Base-by-base conservation (phyloP, 1,140 invertebrate species). In the Drosophila kurseongensis region DNA sequence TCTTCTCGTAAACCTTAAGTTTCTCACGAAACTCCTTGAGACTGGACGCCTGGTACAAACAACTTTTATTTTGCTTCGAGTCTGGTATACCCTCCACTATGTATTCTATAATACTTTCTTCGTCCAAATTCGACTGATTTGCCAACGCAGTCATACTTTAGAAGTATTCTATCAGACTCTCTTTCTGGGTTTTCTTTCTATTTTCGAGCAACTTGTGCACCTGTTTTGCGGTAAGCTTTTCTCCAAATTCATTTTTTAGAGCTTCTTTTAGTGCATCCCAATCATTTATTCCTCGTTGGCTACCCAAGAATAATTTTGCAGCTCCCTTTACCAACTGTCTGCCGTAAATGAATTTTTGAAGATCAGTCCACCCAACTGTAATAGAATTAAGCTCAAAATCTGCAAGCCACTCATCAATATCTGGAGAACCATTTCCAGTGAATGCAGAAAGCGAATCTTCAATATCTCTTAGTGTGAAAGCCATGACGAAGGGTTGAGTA, bases 251-350 rank as follows among this genome's bases (percentile, higher is more conserved):
- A 3, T 29, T 27, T 44, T 44, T 18, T 7, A 57, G 3, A 3
- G 41, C 41, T 57, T 42, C n/a, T 14, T 57, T 44, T 16, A 56
- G 12, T 5, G 45, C 18, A 13, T 5, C 5, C n/a, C 27, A 50
- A 50, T 50, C 27, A 23, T 45, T 44, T 44, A 18, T 10, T 13
- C 27, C 16, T 3, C 9, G 8, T 41, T 56, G 40, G 13, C 55
- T 57, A 13, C 27, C n/a, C n/a, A 57, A 35, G 35, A 57, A 57
- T 57, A 44, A 32, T 10, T 45, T 57, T 35, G 23, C 41, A 41
- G 55, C 55, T 29, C 55, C n/a, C 9, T 45, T 57, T 6, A 42
- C 29, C 7, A 29, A 29, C 29, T 29, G 4, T 7, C 29, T 29
- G 7, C 29, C n/a, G 14, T 27, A 41, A 41, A 56, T 56, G 9